Percentiles rank a stretch among this genome's conserved stretches.
phyloP scores from a whole-genome alignment of 1,140 invertebrate species.

The Eupristina koningsbergeri region DNA sequence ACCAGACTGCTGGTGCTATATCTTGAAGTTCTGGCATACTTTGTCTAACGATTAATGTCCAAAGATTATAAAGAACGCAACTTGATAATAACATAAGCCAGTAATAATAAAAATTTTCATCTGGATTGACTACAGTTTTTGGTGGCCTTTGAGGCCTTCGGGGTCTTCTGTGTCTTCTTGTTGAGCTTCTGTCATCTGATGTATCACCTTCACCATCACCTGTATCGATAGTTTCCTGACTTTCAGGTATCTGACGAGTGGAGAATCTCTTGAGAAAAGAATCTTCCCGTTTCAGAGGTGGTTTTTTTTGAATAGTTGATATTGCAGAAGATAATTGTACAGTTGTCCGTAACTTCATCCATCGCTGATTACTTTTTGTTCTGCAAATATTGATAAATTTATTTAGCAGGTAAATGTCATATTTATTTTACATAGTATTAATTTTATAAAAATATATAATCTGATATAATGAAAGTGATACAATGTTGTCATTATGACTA shows the following conservation, averaged over 20 bases:
- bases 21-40: constrained; percentile 91
- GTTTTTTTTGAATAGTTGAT: constrained; percentile 77
- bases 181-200: constrained; percentile 74
- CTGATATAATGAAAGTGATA: neutral
- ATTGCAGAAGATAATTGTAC: constrained; percentile 93
- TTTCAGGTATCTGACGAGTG: constrained; percentile 90
- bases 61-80: constrained; percentile 94
- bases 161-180: constrained; percentile 75
- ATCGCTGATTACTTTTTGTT: constrained; percentile 92
- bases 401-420: constrained; percentile 46
- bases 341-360: constrained; percentile 94
- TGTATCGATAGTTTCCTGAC: constrained; percentile 82
- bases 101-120: constrained; percentile 95
- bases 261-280: constrained; percentile 96
- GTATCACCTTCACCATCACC: constrained; percentile 78
- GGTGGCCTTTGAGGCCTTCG: constrained; percentile 79
- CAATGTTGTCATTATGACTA: too few species aligned
- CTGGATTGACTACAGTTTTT: constrained; percentile 93
- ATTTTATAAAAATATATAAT: too few species aligned
- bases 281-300: constrained; percentile 91
- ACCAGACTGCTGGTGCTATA: constrained; percentile 82
- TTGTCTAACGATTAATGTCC: constrained; percentile 95
- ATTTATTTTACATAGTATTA: neutral
- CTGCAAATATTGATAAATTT: constrained; percentile 71
- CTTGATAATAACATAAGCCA: constrained; percentile 92